phyloP scores from a whole-genome alignment of 2,113 vertebrate species.

The Ceratotherium simum region DNA sequence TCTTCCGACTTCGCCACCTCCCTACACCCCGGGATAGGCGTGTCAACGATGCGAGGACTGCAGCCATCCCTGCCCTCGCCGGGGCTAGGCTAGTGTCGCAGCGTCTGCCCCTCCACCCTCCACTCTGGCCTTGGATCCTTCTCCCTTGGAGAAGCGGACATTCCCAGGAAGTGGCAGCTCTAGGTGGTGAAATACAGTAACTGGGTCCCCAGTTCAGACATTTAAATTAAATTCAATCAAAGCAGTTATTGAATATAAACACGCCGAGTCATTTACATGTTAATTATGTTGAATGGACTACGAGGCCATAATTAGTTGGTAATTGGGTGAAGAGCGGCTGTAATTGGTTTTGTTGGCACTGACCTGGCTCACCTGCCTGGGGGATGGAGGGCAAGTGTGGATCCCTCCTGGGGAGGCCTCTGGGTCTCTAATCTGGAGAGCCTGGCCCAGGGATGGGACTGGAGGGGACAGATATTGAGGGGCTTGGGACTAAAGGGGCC shows the following conservation, averaged over 20 bases:
- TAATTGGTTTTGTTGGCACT: constrained; percentile 87
- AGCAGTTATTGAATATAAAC: constrained; percentile 90
- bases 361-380: constrained; percentile 85
- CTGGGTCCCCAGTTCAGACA: constrained; percentile 83
- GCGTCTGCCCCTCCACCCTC: not conserved
- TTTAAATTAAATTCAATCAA: constrained; percentile 84
- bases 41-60: too few relatives aligned
- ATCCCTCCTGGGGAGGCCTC: not conserved
- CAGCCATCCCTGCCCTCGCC: not conserved
- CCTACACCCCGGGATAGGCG: not conserved
- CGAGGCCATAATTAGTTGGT: constrained; percentile 90
- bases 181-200: constrained; percentile 69
- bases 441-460: not conserved
- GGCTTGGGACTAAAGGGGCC: not conserved
- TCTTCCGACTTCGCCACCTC: not conserved
- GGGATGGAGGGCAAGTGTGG: not conserved
- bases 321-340: constrained; percentile 89
- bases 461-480: not conserved
- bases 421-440: not conserved
- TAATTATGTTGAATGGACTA: constrained; percentile 90
- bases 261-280: constrained; percentile 90
- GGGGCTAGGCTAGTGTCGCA: not conserved
- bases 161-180: constrained; percentile 52
- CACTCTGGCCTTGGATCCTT: not conserved
- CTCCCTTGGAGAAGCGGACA: not conserved